Conservation (phyloP, 1,140 invertebrate species). For the Oryzaephilus surinamensis region DNA sequence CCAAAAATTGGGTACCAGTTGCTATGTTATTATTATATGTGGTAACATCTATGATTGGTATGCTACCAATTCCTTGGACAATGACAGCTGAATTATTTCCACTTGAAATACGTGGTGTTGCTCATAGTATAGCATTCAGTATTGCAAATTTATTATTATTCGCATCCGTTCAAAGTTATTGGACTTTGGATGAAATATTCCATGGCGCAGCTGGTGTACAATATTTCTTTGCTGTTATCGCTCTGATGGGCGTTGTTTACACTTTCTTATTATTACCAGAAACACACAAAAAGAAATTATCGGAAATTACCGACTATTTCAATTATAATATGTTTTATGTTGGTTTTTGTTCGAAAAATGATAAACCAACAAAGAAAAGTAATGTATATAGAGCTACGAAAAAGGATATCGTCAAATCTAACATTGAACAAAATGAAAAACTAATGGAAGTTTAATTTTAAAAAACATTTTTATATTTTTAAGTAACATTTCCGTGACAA, state of each 20-base stretch:
- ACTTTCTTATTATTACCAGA: conserved; percentile 56
- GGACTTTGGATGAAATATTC: conserved; percentile 36
- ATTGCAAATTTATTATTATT: conserved; percentile 46
- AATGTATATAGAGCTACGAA: no score
- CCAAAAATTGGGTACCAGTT: conserved; percentile 21
- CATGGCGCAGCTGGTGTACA: conserved; percentile 47
- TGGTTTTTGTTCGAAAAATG: no score
- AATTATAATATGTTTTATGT: conserved; percentile 36
- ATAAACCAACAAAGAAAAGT: no score
- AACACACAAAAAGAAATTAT: conserved; percentile 55
- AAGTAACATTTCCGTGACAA: no score
- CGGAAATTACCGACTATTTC: conserved; percentile 56
- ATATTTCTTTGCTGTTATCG: conserved; percentile 57
- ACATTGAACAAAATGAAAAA: no score
- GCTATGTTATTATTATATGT: conserved; percentile 43
- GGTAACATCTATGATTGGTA: conserved; percentile 43
- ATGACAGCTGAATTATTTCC: conserved; percentile 51
- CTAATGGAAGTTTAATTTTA: no score
- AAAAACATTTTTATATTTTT: no score
- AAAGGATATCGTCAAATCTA: no score
- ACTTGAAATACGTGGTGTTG: conserved; percentile 43
- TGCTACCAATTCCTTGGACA: conserved; percentile 49
- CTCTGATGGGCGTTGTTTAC: conserved; percentile 45
- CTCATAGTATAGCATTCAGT: conserved; percentile 40
- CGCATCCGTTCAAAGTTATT: conserved; percentile 41